Evolutionary conservation across 2,797 vertebrate genomes (phyloP).

Genomic region (Pseudochromis fuscus): DNA sequence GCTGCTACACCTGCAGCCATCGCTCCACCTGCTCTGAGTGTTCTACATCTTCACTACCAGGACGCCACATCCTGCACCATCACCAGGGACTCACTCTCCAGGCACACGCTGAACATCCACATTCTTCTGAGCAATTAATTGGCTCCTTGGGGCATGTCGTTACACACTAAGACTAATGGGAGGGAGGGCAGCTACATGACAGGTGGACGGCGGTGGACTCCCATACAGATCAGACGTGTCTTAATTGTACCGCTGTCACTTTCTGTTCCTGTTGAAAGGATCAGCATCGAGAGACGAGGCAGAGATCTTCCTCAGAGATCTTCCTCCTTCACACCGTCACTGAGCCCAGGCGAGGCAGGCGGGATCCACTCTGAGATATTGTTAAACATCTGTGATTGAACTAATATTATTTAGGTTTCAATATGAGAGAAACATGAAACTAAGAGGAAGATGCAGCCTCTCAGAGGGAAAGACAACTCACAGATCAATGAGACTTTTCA

Average conservation of each 20-base stretch:
- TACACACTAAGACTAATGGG: conserved; percentile 45
- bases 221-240: conserved; percentile 36
- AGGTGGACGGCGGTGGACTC: conserved; percentile 21
- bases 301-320: too few species aligned
- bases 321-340: background rate
- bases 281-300: too few species aligned
- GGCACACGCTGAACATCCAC: conserved; percentile 14
- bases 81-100: conserved; percentile 1
- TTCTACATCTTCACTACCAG: conserved; percentile 18
- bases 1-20: conserved; percentile 47
- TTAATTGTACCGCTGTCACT: conserved; percentile 49
- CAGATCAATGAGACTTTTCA: background rate
- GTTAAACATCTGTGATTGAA: background rate
- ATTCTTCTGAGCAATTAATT: conserved; percentile 55
- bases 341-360: background rate
- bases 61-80: conserved; percentile 8
- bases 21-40: conserved; percentile 40
- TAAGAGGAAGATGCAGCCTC: background rate
- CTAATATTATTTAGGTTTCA: background rate
- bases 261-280: conserved; percentile 17
- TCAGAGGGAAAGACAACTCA: background rate
- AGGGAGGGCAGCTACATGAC: conserved; percentile 26
- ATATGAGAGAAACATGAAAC: background rate
- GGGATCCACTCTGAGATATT: too few species aligned
- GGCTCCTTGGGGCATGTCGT: conserved; percentile 42